Base-by-base conservation (phyloP, 2,113 vertebrate species). In the Lophotis ruficrista region DNA sequence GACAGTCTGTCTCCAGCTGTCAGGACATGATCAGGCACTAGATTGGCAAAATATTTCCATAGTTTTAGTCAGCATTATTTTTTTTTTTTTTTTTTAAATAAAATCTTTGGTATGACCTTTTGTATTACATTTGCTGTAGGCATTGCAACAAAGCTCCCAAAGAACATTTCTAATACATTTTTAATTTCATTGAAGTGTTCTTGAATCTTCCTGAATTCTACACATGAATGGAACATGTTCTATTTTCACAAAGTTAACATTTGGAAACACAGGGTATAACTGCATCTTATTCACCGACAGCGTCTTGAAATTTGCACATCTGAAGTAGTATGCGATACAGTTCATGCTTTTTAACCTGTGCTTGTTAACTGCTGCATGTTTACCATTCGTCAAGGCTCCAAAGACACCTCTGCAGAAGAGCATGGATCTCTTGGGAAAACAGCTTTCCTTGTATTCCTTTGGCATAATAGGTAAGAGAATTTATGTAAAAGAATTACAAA, bases 351-450 rank as follows among this genome's bases (percentile, higher is more conserved):
- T 78, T 82, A 68, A 72, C 31, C 31, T 22, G 22, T 24, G 6
- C 50, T 77, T 96, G 38, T 77, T 94, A 76, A 94, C 54, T 96
- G 50, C 27, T 87, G 17, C 31, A 7, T n/a, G 57, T 61, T 94
- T 97, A 35, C 79, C 12, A 28, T 97, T 96, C 78, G 24, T 93
- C 93, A 91, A 99, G 99, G 98, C 99, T 94, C 99, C 99, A 33
- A 99, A 99, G 96, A 99, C 99, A 9, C 99, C 99, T 21, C 90
- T 99, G 45, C 99, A 99, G 98, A 99, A 99, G 98, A 99, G 99
- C 98, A 99, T 99, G 99, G 99, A 99, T 97, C 98, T 99, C 64
- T 97, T 99, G 87, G 99, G 99, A 75, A 99, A 99, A 89, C 99
- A 99, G 89, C 99, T 99, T 57, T 99, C 99, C 10, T 98, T 99